phyloP scores from a whole-genome alignment of 2,797 vertebrate species.

The Lophotriccus pileatus region DNA sequence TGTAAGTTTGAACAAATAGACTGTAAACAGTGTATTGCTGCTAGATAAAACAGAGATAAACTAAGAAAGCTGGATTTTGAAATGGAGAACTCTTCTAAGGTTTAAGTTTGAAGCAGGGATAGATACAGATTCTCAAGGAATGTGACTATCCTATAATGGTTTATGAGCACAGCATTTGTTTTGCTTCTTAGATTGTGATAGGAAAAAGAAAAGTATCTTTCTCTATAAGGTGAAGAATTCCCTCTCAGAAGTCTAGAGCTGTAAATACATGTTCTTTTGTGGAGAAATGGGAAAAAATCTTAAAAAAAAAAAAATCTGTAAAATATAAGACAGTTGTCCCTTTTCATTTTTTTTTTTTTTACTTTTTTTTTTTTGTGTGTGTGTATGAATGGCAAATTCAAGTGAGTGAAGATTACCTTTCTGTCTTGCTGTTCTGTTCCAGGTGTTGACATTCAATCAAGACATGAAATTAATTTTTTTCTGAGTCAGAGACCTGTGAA shows the following conservation, averaged over 20 bases:
- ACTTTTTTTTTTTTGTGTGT: no score
- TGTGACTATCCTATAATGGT: neutral
- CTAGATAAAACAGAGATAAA: neutral
- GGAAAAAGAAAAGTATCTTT: neutral
- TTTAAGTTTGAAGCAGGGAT: neutral
- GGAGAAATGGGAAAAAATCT: neutral
- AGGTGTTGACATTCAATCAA: neutral
- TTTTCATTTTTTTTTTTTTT: neutral
- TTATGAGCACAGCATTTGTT: neutral
- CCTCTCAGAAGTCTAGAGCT: neutral
- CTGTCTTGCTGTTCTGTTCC: neutral
- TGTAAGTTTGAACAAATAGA: neutral
- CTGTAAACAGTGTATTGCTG: neutral
- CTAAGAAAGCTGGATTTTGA: neutral
- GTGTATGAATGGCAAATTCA: neutral
- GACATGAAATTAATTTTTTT: neutral
- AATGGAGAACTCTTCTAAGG: neutral
- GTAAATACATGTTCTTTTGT: neutral
- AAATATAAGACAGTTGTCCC: neutral
- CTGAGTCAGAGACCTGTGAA: neutral
- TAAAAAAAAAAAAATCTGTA: neutral
- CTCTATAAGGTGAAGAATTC: neutral
- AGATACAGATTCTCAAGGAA: neutral
- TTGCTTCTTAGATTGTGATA: neutral
- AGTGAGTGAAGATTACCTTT: neutral